phyloP scores from a whole-genome alignment of 2,113 vertebrate species.

The Catagonus wagneri region DNA sequence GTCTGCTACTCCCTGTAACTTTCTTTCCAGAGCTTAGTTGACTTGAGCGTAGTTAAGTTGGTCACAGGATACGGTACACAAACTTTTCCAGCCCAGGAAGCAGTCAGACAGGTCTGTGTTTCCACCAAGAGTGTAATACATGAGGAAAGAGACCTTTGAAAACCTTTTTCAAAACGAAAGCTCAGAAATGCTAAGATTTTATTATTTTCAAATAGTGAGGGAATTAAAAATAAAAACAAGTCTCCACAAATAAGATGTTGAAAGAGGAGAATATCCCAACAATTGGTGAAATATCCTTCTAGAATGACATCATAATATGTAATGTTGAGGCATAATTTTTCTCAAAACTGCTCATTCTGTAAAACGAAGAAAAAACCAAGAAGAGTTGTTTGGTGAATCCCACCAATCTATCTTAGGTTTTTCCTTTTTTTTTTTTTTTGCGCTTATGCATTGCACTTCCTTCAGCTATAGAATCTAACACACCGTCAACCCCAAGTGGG shows the following conservation, averaged over 20 bases:
- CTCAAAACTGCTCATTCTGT: not conserved
- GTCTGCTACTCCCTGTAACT: rapidly evolving
- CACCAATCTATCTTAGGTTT: not conserved
- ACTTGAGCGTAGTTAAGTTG: not conserved
- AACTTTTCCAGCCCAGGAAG: not conserved
- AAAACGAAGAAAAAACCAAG: not conserved
- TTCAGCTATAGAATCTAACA: not conserved
- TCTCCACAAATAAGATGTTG: not conserved
- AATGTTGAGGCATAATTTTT: not conserved
- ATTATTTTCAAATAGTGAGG: not conserved
- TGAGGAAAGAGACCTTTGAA: not conserved
- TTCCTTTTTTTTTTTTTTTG: not conserved
- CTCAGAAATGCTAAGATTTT: not conserved
- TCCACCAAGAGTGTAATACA: not conserved
- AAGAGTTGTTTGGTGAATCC: not conserved
- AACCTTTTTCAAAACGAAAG: not conserved
- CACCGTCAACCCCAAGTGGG: not conserved
- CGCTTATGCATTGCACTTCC: not conserved
- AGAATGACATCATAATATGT: too few relatives aligned
- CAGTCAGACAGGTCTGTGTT: not conserved
- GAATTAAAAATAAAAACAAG: not conserved
- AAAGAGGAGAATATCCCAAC: not conserved
- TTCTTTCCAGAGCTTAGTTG: not conserved
- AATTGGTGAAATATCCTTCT: not conserved
- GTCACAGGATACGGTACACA: too few relatives aligned